These are phyloP conservation scores for Phyto melanocephala DNA, from an alignment of 2,888 invertebrate genomes.

Conservation along the genomic window DNA sequence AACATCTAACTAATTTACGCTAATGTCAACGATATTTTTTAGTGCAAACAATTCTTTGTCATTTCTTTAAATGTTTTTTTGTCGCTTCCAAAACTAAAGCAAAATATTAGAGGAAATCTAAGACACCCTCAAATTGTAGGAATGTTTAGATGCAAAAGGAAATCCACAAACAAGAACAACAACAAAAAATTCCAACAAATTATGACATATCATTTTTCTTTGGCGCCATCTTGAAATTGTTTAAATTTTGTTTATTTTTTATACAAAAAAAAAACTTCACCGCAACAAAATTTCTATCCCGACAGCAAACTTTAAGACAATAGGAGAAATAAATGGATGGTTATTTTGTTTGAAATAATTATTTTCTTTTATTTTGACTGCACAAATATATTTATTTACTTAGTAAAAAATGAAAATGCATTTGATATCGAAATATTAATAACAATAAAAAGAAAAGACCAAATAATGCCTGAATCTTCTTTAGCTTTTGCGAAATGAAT, in stretches of 20 bases:
- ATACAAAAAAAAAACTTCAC: constrained; percentile 1
- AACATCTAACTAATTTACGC: constrained; percentile 62
- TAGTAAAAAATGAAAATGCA: constrained; percentile 10
- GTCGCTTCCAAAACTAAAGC: not conserved
- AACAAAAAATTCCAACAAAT: constrained; percentile 65
- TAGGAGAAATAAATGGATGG: constrained; percentile 36
- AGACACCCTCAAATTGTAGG: constrained; percentile 46
- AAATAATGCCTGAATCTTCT: not conserved
- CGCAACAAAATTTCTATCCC: constrained; percentile 21
- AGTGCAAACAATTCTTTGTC: constrained; percentile 29
- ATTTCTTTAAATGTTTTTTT: constrained; percentile 16
- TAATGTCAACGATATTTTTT: constrained; percentile 46
- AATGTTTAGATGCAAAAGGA: constrained; percentile 43
- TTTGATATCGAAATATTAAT: constrained; percentile 15
- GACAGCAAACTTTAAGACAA: constrained; percentile 38
- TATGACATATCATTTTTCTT: constrained; percentile 70
- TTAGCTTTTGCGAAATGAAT: no score
- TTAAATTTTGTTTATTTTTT: constrained; percentile 44
- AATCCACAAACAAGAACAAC: constrained; percentile 12
- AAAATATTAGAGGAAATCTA: constrained; percentile 30
- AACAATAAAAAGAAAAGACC: not conserved
- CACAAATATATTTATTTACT: no score
- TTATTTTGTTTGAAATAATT: constrained; percentile 12
- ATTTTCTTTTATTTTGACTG: not conserved
- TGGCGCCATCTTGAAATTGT: constrained; percentile 69